Percentiles rank a stretch among this genome's conserved stretches.
Conservation (phyloP, 2,888 invertebrate species). For the Furcula furcula region DNA sequence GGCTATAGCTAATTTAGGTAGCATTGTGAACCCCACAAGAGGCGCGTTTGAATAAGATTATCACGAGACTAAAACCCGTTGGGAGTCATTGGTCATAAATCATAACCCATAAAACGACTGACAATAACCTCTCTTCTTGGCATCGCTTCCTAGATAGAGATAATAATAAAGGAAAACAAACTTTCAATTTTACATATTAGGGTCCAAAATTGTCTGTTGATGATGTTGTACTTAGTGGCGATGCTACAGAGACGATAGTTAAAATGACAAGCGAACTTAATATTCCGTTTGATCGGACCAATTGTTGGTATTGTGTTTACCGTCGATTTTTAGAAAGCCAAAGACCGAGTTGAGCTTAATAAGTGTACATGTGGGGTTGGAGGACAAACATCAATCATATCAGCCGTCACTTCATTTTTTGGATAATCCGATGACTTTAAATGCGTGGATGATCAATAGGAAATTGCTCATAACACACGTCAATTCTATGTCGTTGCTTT, state of each 20-base stretch:
- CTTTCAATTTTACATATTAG: conserved; percentile 21
- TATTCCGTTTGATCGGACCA: conserved; percentile 80
- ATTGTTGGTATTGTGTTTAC: conserved; percentile 78
- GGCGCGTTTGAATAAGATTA: conserved; percentile 77
- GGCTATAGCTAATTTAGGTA: conserved; percentile 79
- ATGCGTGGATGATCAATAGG: conserved; percentile 64
- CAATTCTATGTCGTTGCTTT: conserved; percentile 40
- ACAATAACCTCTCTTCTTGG: conserved; percentile 73
- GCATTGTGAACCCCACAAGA: conserved; percentile 78
- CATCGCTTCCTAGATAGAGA: conserved; percentile 58
- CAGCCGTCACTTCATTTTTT: conserved; percentile 56
- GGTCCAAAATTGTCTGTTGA: conserved; percentile 23
- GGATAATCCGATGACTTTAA: conserved; percentile 56
- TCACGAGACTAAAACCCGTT: conserved; percentile 75
- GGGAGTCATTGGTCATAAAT: conserved; percentile 81
- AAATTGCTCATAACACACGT: conserved; percentile 47
- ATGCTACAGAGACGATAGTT: conserved; percentile 62
- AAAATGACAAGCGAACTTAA: conserved; percentile 81
- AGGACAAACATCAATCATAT: conserved; percentile 73
- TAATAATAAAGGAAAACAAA: conserved; percentile 24
- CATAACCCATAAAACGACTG: conserved; percentile 80
- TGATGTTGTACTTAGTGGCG: conserved; percentile 34
- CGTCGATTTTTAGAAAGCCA: conserved; percentile 71
- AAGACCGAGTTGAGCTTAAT: conserved; percentile 46
- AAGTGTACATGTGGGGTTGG: conserved; percentile 54